Evolutionary conservation across 2,888 invertebrate species (phyloP), one percentile per base, ranked within the genome.

Genomic region (Dynastes grantii): DNA sequence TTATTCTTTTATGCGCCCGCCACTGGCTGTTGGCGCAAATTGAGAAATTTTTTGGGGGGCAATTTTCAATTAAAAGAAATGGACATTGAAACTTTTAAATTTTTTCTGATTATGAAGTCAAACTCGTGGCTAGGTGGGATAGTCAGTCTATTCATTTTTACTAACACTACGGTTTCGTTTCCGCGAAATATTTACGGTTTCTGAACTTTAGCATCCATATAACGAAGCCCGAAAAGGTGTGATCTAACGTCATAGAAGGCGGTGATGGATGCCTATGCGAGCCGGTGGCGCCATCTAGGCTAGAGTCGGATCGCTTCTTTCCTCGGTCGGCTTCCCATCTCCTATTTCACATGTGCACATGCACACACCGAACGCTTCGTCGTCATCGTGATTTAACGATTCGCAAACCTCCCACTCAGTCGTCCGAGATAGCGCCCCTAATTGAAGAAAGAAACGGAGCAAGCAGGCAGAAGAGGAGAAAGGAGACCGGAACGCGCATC

Each of bases 301-400:
- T 79, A 76, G 76, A 63, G 80, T 78, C 82, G 80, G 80, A 71
- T 40, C 73, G 76, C 49, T 49, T 61, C 73, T 75, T 61, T 40
- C 63, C 77, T 78, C 81, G 81, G 81, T 22, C 55, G 55, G 22
- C 22, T 76, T 81, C 81, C 13, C 51, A 29, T 77, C 80, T 83
- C 82, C 77, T 76, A 81, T 83, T 83, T 83, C 83, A 83, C 82
- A 81, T 80, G 80, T 80, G 80, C 77, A 75, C 77, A 77, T 68
- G 76, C 73, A 58, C 68, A 68, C 51, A 70, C 71, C 68, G 76
- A 76, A 78, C 79, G 70, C 68, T 77, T 67, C 22, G 16, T 58
- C 55, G 55, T 58, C 16, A 16, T 58, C 75, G 81, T 81, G 82
- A 81, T 81, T 81, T 81, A 81, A 80, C 81, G 81, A 81, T 82